Base-by-base conservation (phyloP, 2,797 vertebrate species). In the Chelmon rostratus region DNA sequence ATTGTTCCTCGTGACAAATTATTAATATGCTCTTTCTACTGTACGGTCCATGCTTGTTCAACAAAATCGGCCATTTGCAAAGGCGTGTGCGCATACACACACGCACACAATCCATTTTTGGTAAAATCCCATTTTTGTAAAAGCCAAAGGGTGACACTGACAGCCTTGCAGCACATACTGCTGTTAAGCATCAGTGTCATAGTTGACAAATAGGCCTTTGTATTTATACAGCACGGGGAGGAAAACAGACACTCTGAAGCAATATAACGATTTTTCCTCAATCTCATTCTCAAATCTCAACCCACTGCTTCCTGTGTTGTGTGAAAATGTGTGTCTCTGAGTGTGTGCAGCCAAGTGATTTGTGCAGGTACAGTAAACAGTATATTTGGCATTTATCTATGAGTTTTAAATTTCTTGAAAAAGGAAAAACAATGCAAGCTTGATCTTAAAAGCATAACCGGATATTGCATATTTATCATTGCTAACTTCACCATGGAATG, bases 121-220 rank as follows among this genome's bases (percentile, higher is more conserved):
- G 46, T 61, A 58, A 77, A 74, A 73, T 69, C 33, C 8, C 46
- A 76, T 72, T 72, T 85, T 69, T 66, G 71, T 63, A 59, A 68
- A 70, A 79, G 38, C 73, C 66, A 65, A 54, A 65, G 52, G 38
- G 46, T 35, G 21, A 79, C 79, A 83, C 57, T 1, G 5, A 67
- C 68, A 68, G 44, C 82, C 53, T 76, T 62, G 18, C 66, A 66
- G 64, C 78, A 68, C 62, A 79, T 31, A 37, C 38, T 47, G 59
- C 67, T 83, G 59, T 81, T 85, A 83, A 87, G 67, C 69, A 77
- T 81, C 61, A 82, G 52, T 81, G 83, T 88, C 85, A 83, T 47
- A 74, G 65, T 70, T 88, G 82, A 89, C 78, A 87, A 90, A 91
- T 79, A 78, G 73, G 47, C 67, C 53, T 69, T 76, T 81, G 65